phyloP scores from a whole-genome alignment of 2,888 invertebrate genomes.

The Cheilosia urbana region DNA sequence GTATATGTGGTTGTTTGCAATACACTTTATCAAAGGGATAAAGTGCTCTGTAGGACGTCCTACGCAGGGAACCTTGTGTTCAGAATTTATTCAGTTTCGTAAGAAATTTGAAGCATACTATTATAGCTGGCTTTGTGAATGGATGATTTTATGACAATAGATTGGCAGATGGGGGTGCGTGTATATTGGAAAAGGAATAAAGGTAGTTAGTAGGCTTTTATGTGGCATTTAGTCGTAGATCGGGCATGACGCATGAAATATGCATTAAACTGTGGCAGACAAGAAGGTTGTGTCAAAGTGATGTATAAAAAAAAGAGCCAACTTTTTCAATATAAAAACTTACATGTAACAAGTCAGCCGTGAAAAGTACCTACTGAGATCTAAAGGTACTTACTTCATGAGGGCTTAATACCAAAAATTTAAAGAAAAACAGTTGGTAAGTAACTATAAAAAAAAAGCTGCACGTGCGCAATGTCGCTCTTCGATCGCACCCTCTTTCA shows the following conservation, averaged over 20 bases:
- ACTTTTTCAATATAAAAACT: too few relatives aligned
- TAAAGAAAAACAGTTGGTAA: too few relatives aligned
- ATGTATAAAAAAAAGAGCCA: too few relatives aligned
- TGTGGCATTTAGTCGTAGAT: too few relatives aligned
- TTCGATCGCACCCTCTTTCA: too few relatives aligned
- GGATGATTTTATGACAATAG: neutral
- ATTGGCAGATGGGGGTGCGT: too few relatives aligned
- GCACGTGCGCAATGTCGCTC: too few relatives aligned
- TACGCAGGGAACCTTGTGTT: neutral
- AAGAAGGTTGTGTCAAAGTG: neutral
- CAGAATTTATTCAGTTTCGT: constrained; percentile 8
- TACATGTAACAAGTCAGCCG: too few relatives aligned
- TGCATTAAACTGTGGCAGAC: neutral
- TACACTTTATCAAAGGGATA: constrained; percentile 13
- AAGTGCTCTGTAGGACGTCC: neutral
- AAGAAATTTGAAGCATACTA: neutral
- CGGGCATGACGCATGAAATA: neutral
- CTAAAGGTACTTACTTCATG: too few relatives aligned
- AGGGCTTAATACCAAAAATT: too few relatives aligned
- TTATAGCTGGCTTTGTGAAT: neutral
- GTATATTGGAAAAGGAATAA: neutral
- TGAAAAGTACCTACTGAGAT: too few relatives aligned
- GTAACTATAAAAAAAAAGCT: too few relatives aligned
- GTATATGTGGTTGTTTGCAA: constrained; percentile 1
- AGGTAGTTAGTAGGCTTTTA: constrained; percentile 1